Base-by-base conservation (phyloP, 1,140 invertebrate genomes). In the Anastrepha ludens region DNA sequence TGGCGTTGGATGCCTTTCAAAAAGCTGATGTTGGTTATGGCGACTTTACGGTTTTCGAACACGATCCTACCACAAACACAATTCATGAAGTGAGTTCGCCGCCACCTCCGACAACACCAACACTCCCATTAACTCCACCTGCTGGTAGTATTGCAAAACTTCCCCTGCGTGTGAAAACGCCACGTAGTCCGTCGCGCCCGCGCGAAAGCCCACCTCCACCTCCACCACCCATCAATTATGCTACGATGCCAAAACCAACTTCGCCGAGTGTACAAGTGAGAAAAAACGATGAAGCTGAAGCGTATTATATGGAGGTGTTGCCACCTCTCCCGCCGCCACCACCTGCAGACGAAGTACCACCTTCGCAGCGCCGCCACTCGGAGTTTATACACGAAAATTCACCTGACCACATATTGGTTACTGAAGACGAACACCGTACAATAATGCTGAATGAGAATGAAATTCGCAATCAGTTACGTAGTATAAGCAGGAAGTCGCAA, bases 311-410 rank as follows among this genome's bases (percentile, higher is more conserved):
- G 89, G 92, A 92, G 88, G 90, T 91, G 0, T 60, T 93, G 88
- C 91, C 91, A 13, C 87, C 90, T 41, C 64, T 87, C 20, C 47
- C 65, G 11, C 85, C 86, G 15, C 60, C 88, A 41, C 15, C 64
- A 41, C 15, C 64, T 50, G 67, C 39, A 15, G 85, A 86, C 41
- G 89, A 90, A 8, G 88, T 88, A 15, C 86, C 85, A n/a, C 87
- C 87, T 86, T 88, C 91, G 15, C 91, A 92, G 59, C 87, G 88
- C 9, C 90, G 91, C 0, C 91, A 89, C 0, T 86, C 91, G 15
- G 91, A 93, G 13, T 93, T 92, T 64, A 86, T 91, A 81, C 91
- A 93, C 74, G 93, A 93, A 87, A 93, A 93, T 74, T 93, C 92
- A 11, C 91, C 91, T 3, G 90, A 93, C 85, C 92, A 92, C 29